phyloP scores from a whole-genome alignment of 2,888 invertebrate species.

The Dromius quadrimaculatus region DNA sequence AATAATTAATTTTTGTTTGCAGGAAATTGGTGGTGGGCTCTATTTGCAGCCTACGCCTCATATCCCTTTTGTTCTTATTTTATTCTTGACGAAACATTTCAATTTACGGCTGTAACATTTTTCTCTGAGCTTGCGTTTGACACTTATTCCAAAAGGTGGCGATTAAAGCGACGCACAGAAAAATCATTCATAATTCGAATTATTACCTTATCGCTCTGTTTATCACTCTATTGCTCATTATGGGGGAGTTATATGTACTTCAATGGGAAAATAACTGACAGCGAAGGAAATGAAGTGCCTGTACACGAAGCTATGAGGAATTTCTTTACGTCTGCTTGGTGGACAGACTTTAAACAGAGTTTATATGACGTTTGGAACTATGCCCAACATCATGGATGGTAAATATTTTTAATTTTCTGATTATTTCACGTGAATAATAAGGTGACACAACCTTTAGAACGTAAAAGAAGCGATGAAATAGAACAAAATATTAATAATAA shows the following conservation, averaged over 20 bases:
- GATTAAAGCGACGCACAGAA: constrained; percentile 70
- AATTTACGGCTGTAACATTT: constrained; percentile 77
- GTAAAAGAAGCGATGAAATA: too few species aligned
- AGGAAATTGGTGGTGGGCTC: constrained; percentile 69
- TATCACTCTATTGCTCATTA: constrained; percentile 77
- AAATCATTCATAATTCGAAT: constrained; percentile 70
- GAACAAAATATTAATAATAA: too few species aligned
- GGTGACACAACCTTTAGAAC: too few species aligned
- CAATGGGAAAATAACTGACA: constrained; percentile 87
- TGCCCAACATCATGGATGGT: constrained; percentile 88
- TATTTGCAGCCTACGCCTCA: constrained; percentile 75
- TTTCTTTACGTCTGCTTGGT: constrained; percentile 90
- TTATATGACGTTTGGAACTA: constrained; percentile 81
- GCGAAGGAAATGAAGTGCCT: constrained; percentile 83
- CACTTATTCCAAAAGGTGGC: constrained; percentile 83
- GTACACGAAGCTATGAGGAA: constrained; percentile 89
- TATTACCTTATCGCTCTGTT: constrained; percentile 72
- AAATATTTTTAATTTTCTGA: too few species aligned
- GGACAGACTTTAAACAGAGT: constrained; percentile 84
- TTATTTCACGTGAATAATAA: too few species aligned
- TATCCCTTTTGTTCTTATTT: constrained; percentile 80
- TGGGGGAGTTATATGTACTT: constrained; percentile 88
- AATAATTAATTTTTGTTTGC: constrained; percentile 7
- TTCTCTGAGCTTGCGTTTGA: constrained; percentile 79
- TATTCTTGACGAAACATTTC: constrained; percentile 78